Base-by-base conservation (phyloP, 2,888 invertebrate species). In the Sesia bembeciformis region DNA sequence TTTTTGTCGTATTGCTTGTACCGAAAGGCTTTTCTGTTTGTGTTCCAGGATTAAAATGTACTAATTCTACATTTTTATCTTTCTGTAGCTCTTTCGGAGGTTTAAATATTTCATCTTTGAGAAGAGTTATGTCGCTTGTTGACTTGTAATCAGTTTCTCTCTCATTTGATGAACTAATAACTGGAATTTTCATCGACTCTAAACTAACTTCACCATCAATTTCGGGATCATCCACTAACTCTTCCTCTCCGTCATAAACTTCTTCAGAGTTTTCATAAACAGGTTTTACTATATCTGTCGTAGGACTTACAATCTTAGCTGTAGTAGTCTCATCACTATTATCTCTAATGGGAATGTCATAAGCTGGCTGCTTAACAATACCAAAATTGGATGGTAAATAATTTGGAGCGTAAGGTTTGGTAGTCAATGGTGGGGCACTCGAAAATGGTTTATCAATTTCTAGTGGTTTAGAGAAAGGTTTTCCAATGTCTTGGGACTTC, bases 21-120 rank as follows among this genome's bases (percentile, higher is more conserved):
- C 67, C 69, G 62, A 90, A 90, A 5, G 90, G 90, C 61, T 90
- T 87, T 67, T 90, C 90, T 5, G 90, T 90, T 72, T 90, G 90
- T 23, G 84, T 84, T 52, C 88, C 90, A 56, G 74, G 65, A 58
- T 87, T 83, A 41, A 77, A 76, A 52, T 75, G 66, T 39, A 74
- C 58, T 53, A 65, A 59, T 52, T 72, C 59, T 40, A 63, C 72
- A 23, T 67, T 69, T 54, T 66, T 64, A 40, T 71, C 67, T 58
- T 71, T 76, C 5, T 67, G 59, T 38, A 52, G 51, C 54, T 63
- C 59, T 54, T 68, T 70, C 52, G 67, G 57, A 49, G 38, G n/a
- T 7, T 52, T 53, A 43, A 72, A 63, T 6, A 77, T 62, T 67
- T 84, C 81, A 46, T 79, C 76, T 64, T 76, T 66, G 23, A 76